These are phyloP conservation scores for Hystrix cristata DNA, from an alignment of 2,113 vertebrate genomes.

Conservation along the genomic window DNA sequence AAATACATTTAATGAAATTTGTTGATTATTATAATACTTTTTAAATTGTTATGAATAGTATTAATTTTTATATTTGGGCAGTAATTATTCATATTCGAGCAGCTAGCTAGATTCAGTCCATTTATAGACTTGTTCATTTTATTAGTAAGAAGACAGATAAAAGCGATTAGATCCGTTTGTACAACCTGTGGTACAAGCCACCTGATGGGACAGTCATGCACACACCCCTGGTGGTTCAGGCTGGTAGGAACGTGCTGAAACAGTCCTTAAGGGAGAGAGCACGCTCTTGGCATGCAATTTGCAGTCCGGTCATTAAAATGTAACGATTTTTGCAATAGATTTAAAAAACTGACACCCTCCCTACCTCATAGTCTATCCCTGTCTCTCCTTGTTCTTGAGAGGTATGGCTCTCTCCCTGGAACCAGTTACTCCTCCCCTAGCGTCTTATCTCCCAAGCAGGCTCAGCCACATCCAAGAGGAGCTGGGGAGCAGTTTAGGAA, in stretches of 20 bases:
- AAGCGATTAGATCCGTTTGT: neutral
- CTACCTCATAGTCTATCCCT: neutral
- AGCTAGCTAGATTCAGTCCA: no score
- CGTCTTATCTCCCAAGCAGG: neutral
- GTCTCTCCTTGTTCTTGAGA: conserved; percentile 29
- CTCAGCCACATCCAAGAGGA: conserved; percentile 1
- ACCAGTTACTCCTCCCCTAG: neutral
- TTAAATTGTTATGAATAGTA: neutral
- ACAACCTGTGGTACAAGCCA: neutral
- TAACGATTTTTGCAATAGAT: neutral
- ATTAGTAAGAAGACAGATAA: no score
- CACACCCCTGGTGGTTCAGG: neutral
- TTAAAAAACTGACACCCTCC: neutral
- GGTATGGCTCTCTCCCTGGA: neutral
- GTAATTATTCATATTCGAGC: no score
- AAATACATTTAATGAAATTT: neutral
- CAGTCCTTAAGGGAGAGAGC: neutral
- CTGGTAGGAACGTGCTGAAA: neutral
- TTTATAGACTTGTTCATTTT: no score
- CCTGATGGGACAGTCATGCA: neutral
- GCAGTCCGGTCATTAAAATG: conserved; percentile 13
- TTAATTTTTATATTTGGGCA: no score
- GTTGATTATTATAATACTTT: neutral
- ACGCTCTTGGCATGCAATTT: conserved; percentile 3
- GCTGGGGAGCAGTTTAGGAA: conserved; percentile 1